phyloP scores from a whole-genome alignment of 1,140 invertebrate genomes.

The Drosophila subobscura region DNA sequence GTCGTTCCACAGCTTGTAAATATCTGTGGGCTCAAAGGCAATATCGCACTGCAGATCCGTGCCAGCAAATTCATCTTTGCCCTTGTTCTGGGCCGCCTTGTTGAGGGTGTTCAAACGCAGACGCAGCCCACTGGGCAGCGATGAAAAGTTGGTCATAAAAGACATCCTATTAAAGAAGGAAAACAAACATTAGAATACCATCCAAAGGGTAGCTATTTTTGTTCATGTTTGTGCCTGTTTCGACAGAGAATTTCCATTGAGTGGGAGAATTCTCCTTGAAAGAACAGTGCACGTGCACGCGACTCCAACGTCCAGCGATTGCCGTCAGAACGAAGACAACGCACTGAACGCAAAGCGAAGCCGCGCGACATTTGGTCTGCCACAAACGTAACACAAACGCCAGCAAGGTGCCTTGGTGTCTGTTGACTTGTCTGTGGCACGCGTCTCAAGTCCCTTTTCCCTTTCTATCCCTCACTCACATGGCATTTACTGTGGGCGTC shows the following conservation, averaged over 20 bases:
- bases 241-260: constrained; percentile 13
- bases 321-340: constrained; percentile 56
- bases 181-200: neutral
- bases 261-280: neutral
- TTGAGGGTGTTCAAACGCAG: constrained; percentile 75
- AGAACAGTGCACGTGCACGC: constrained; percentile 43
- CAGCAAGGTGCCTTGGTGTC: constrained; percentile 57
- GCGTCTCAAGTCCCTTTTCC: neutral
- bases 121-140: constrained; percentile 85
- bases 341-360: constrained; percentile 15
- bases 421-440: constrained; percentile 78
- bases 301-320: constrained; percentile 24
- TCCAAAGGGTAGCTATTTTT: neutral
- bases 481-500: constrained; percentile 95
- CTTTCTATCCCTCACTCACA: constrained; percentile 83
- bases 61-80: constrained; percentile 84
- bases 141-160: constrained; percentile 88
- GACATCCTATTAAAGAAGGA: constrained; percentile 82
- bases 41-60: constrained; percentile 82
- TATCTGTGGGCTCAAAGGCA: constrained; percentile 92
- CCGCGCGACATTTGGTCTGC: constrained; percentile 59
- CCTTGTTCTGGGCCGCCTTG: constrained; percentile 69
- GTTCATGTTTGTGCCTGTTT: constrained; percentile 39
- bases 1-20: constrained; percentile 92
- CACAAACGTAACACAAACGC: constrained; percentile 78